Conservation (phyloP, 2,113 vertebrate species). For the Athene noctua region DNA sequence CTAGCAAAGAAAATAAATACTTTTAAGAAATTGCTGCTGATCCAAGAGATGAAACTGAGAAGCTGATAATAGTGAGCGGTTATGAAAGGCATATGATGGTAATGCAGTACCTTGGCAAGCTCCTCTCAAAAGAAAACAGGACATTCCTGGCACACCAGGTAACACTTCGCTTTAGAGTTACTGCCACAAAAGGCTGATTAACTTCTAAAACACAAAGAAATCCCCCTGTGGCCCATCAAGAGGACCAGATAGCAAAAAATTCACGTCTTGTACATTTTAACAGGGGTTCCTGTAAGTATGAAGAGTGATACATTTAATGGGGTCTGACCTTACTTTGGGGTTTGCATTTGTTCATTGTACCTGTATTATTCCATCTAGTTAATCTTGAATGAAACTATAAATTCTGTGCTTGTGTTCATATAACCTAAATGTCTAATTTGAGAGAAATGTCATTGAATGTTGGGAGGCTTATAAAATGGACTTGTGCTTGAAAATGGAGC, state of each 20-base stretch:
- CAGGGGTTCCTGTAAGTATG: neutral
- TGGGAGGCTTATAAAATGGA: neutral
- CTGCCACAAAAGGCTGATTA: neutral
- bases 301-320: neutral
- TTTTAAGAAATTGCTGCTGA: slow-evolving; percentile 10
- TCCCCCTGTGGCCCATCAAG: accelerated
- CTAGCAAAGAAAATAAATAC: slow-evolving; percentile 19
- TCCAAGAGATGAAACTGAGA: slow-evolving; percentile 56
- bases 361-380: neutral
- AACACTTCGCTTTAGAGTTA: neutral
- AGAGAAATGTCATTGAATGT: neutral
- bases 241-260: neutral
- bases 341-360: neutral
- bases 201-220: neutral
- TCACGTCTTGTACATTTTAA: neutral
- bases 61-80: slow-evolving; percentile 32
- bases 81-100: slow-evolving; percentile 49
- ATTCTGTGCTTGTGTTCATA: neutral
- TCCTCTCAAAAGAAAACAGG: slow-evolving; percentile 48
- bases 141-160: slow-evolving; percentile 55
- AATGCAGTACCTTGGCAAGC: slow-evolving; percentile 40
- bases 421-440: neutral
- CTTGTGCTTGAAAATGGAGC: neutral
- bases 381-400: neutral
- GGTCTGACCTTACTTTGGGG: neutral